Evolutionary conservation across 2,113 vertebrate species (phyloP), one percentile per base, ranked within the genome.

Genomic region (Pelodiscus sinensis): DNA sequence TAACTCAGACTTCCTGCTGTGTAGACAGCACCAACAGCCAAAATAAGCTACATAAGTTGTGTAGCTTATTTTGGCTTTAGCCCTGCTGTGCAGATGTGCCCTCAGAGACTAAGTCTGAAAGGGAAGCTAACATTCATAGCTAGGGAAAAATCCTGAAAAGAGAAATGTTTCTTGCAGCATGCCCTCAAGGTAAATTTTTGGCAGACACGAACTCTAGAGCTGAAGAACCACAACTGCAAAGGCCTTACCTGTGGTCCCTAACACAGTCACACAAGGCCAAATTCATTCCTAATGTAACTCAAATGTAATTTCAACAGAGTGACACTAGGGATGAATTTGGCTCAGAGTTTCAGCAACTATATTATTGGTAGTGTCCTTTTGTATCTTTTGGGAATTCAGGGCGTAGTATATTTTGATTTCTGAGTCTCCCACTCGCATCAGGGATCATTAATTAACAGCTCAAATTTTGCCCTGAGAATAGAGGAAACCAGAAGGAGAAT

Each of bases 401-500:
- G 50, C 12, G 31, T 19, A 10, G 57, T 90, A 71, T 94, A 35
- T 91, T 92, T 92, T 9, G 54, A 55, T 83, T 82, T 73, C 75
- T 92, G 73, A 94, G 71, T 83, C 92, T 94, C 92, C 77, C 87
- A 79, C 57, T 88, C 73, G 54, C 71, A 8, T 24, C 35, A 68
- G 29, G 22, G n/a, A 29, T 90, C 60, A 85, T 90, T 94, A 84
- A 83, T 92, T 94, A 60, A 57, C 85, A 58, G 82, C 29, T 81
- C 54, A 65, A 3, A 1, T 56, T 73, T 15, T 81, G 31, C 51
- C 77, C 77, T 71, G 44, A 0, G 1, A 91, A 65, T 88, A 6
- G 50, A 89, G 7, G 52, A 88, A 73, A 57, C 29, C 16, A 77
- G 0, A 18, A 81, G 56, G 62, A 85, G 54, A 58, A 12, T 88